Evolutionary conservation across 1,140 invertebrate species (phyloP).

Genomic region (Bombus soroeensis): DNA sequence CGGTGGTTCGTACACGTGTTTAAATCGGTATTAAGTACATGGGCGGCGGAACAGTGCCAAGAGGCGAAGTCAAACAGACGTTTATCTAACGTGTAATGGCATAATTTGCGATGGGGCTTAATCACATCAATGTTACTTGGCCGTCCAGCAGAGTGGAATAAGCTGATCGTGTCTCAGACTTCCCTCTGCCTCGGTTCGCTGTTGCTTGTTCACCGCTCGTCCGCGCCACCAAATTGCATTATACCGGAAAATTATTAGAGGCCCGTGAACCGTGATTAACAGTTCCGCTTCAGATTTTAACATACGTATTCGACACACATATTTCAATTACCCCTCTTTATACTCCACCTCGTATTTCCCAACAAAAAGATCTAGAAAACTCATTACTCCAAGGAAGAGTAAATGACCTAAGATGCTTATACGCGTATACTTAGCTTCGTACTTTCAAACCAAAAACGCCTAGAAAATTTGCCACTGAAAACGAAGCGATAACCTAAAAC

Average conservation of each 20-base stretch:
- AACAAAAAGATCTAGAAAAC: neutral
- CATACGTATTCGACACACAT: neutral
- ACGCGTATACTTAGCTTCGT: neutral
- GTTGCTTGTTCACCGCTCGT: constrained; percentile 33
- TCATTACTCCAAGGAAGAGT: too few relatives aligned
- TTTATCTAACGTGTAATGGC: constrained; percentile 76
- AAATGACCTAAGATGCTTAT: neutral
- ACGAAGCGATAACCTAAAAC: neutral
- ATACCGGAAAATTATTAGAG: constrained; percentile 59
- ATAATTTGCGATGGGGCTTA: constrained; percentile 79
- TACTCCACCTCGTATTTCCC: neutral
- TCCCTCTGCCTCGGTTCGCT: constrained; percentile 41
- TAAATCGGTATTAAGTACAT: constrained; percentile 66
- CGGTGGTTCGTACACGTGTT: constrained; percentile 41
- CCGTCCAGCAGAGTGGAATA: constrained; percentile 79
- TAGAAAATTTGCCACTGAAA: neutral
- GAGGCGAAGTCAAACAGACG: constrained; percentile 74
- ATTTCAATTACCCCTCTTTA: neutral
- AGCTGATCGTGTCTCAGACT: constrained; percentile 80
- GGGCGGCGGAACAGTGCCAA: constrained; percentile 68
- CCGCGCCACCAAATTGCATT: constrained; percentile 69
- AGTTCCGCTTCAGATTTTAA: neutral
- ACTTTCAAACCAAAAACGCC: neutral
- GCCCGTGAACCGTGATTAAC: constrained; percentile 53
- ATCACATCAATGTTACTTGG: constrained; percentile 81